These are phyloP conservation scores for Diuraphis noxia DNA, from an alignment of 1,140 invertebrate genomes.

Conservation along the genomic window DNA sequence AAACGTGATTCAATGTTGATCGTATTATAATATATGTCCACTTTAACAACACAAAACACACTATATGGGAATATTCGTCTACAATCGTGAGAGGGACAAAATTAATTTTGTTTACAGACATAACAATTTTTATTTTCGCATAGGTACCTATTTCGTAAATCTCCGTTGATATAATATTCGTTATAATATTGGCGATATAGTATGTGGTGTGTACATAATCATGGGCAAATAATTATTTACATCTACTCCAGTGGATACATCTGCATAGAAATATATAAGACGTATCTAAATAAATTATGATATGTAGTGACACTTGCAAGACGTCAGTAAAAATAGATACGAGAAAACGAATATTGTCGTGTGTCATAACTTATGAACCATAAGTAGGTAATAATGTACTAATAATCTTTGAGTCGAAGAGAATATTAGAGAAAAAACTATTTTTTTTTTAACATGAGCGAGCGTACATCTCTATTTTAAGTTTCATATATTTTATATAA, in stretches of 20 bases:
- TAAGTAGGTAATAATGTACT: neutral
- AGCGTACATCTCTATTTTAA: neutral
- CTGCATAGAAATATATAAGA: neutral
- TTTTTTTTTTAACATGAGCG: neutral
- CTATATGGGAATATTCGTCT: neutral
- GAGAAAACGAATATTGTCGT: neutral
- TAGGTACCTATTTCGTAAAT: neutral
- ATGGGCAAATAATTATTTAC: neutral
- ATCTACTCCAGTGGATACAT: neutral
- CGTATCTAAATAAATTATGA: no score
- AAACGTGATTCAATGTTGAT: neutral
- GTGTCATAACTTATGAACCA: no score
- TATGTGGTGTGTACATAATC: neutral
- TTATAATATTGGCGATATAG: neutral
- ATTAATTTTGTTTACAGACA: neutral
- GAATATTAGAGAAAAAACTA: neutral
- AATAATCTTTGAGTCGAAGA: neutral
- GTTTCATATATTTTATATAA: neutral
- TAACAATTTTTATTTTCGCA: neutral
- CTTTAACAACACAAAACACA: neutral
- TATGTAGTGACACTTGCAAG: no score
- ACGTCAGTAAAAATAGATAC: neutral
- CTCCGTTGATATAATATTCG: neutral
- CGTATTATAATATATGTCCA: neutral
- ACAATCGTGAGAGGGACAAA: neutral